These are phyloP conservation scores for Grantiella picta DNA, from an alignment of 2,113 vertebrate genomes.

Conservation along the genomic window DNA sequence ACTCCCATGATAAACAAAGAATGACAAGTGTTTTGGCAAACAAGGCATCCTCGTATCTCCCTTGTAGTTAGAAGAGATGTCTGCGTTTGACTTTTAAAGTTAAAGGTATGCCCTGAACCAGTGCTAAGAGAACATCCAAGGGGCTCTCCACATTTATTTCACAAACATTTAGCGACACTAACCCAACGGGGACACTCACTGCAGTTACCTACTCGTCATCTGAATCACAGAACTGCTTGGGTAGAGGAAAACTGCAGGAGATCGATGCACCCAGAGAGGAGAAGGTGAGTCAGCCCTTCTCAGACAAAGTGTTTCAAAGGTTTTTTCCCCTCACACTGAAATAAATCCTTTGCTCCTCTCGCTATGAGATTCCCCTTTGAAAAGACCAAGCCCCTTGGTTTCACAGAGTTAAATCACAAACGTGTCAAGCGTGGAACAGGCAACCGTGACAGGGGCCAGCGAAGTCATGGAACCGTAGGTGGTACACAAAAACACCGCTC, in stretches of 20 bases:
- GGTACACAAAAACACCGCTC: not conserved
- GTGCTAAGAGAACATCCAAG: not conserved
- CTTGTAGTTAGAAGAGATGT: not conserved
- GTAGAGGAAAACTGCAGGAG: not conserved
- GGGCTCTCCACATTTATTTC: not conserved
- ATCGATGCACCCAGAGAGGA: not conserved
- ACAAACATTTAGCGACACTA: not conserved
- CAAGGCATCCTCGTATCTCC: not conserved
- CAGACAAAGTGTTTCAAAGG: not conserved
- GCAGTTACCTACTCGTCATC: not conserved
- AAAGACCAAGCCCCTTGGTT: not conserved
- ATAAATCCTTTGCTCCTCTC: not conserved
- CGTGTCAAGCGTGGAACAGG: not conserved
- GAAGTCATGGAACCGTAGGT: not conserved
- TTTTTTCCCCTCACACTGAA: not conserved
- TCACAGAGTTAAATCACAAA: not conserved
- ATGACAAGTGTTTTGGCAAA: not conserved
- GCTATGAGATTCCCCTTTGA: accelerated
- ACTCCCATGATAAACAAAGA: not conserved
- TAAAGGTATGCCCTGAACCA: not conserved
- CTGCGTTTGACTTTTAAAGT: not conserved
- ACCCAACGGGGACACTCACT: not conserved
- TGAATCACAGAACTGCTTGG: not conserved
- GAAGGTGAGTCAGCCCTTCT: not conserved
- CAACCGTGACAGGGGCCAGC: not conserved